Conservation (phyloP, 2,888 invertebrate genomes). For the Euzetes globulus region DNA sequence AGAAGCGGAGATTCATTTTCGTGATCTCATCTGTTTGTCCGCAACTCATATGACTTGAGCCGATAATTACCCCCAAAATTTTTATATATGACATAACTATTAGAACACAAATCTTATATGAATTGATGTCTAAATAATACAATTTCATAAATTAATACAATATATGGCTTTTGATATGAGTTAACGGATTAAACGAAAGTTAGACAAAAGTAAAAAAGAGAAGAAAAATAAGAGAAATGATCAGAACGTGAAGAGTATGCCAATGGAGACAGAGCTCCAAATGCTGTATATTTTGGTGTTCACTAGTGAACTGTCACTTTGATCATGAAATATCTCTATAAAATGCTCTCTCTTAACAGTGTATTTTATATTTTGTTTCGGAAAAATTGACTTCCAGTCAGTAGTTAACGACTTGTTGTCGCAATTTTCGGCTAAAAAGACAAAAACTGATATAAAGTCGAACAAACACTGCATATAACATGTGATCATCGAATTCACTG, state of each 20-base stretch:
- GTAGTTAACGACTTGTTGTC: background rate
- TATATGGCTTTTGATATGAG: background rate
- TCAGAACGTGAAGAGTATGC: background rate
- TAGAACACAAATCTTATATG: background rate
- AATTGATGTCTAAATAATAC: constrained; percentile 1
- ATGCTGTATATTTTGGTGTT: background rate
- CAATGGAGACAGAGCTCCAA: background rate
- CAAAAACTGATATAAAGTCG: too few relatives aligned
- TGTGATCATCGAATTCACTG: background rate
- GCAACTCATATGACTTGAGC: too few relatives aligned
- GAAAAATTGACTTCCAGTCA: background rate
- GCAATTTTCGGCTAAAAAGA: background rate
- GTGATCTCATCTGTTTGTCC: background rate
- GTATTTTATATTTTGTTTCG: background rate
- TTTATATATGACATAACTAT: background rate
- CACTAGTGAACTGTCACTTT: background rate
- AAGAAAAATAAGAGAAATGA: background rate
- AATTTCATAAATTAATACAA: background rate
- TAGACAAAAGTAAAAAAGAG: background rate
- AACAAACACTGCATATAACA: background rate
- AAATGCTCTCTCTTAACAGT: constrained; percentile 7
- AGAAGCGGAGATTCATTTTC: background rate
- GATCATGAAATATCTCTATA: constrained; percentile 19
- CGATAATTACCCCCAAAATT: background rate
- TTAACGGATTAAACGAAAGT: background rate